Conservation (phyloP, 2,888 invertebrate species). For the Diachrysia chrysitis region DNA sequence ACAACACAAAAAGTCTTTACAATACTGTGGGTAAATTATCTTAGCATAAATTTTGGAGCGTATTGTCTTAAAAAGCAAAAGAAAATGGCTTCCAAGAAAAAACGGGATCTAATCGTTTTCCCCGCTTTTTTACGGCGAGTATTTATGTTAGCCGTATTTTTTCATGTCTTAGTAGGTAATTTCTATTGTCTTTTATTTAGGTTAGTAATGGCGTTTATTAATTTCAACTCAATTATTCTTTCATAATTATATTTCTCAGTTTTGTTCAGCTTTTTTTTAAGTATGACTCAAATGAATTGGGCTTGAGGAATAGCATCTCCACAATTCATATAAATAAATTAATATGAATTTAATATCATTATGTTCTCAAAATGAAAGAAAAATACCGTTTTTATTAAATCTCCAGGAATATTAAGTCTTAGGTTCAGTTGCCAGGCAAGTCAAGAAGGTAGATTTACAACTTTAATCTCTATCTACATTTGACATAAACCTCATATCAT, state of each 20-base stretch:
- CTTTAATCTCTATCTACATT: no score
- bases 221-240: not conserved
- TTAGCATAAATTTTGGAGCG: conserved; percentile 47
- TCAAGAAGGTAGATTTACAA: no score
- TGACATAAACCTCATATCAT: no score
- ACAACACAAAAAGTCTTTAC: conserved; percentile 27
- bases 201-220: not conserved
- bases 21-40: conserved; percentile 43
- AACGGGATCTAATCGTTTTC: conserved; percentile 37
- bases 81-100: conserved; percentile 40
- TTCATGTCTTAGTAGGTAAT: conserved; percentile 9
- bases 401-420: no score
- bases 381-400: no score
- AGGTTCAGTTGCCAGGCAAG: no score
- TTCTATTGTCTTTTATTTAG: not conserved
- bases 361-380: no score
- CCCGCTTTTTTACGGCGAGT: conserved; percentile 21
- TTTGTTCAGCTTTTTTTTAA: not conserved
- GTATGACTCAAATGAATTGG: no score
- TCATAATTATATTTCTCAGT: not conserved
- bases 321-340: no score
- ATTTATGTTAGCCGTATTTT: conserved; percentile 29
- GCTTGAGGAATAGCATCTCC: no score
- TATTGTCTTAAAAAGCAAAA: conserved; percentile 41
- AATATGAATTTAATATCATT: no score